These are phyloP conservation scores for Epicauta chinensis DNA, from an alignment of 1,140 invertebrate species.

Conservation along the genomic window DNA sequence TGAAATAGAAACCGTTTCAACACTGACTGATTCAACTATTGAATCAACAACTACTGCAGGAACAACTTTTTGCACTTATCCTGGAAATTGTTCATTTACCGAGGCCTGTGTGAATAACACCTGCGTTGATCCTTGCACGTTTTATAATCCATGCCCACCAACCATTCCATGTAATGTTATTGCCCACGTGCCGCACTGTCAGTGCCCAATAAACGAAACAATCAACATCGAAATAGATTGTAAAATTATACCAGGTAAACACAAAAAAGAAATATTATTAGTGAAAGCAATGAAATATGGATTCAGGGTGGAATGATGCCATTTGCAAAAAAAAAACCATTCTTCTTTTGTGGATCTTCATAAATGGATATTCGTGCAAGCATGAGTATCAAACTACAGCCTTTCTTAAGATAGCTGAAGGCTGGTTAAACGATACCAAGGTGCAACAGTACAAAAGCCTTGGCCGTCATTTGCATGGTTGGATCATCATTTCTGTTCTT, in stretches of 20 bases:
- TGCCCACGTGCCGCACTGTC: slow-evolving; percentile 48
- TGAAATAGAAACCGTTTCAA: neutral
- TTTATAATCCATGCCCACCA: slow-evolving; percentile 40
- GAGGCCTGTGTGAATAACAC: slow-evolving; percentile 48
- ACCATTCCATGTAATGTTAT: slow-evolving; percentile 43
- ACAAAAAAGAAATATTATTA: no score
- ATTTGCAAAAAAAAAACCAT: slow-evolving; percentile 11
- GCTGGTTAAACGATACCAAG: no score
- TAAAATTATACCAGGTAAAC: slow-evolving; percentile 54
- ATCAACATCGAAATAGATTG: slow-evolving; percentile 42
- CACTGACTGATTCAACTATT: neutral
- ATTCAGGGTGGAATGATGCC: no score
- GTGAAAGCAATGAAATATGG: slow-evolving; percentile 2
- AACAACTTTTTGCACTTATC: slow-evolving; percentile 25
- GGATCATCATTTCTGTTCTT: no score
- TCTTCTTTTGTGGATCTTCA: slow-evolving; percentile 2
- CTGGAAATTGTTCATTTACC: slow-evolving; percentile 47
- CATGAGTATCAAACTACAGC: slow-evolving; percentile 14
- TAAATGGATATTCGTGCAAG: neutral
- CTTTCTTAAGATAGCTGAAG: slow-evolving; percentile 2
- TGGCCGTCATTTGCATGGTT: no score
- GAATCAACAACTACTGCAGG: slow-evolving; percentile 1
- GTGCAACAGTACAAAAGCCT: no score
- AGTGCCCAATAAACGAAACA: slow-evolving; percentile 42
- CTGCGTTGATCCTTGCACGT: slow-evolving; percentile 53